Percentiles rank a stretch among this genome's conserved stretches.
Conservation (phyloP, 2,888 invertebrate species). For the Dermolepida albohirtum region DNA sequence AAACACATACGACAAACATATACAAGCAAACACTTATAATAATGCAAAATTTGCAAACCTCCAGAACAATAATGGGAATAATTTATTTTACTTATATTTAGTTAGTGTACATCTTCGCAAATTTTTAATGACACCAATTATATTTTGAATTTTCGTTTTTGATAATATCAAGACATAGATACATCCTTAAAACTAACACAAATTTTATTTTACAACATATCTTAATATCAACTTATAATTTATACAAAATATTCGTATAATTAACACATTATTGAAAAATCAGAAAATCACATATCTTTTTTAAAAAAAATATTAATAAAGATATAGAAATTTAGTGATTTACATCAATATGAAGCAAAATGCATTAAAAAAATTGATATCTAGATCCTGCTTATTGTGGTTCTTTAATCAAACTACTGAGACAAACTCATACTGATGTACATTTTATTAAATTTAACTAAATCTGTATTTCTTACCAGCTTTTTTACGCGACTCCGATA, state of each 20-base stretch:
- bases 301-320: too few relatives aligned
- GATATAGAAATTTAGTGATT: slow-evolving; percentile 7
- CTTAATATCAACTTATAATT: too few relatives aligned
- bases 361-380: slow-evolving; percentile 27
- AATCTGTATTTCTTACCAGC: slow-evolving; percentile 33
- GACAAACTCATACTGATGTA: slow-evolving; percentile 34
- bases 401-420: slow-evolving; percentile 1
- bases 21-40: slow-evolving; percentile 34
- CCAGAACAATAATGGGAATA: slow-evolving; percentile 15
- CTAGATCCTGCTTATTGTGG: slow-evolving; percentile 21
- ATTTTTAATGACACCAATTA: too few relatives aligned
- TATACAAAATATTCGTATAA: too few relatives aligned
- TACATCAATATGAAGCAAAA: slow-evolving; percentile 34
- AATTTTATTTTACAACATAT: too few relatives aligned
- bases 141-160: too few relatives aligned
- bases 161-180: too few relatives aligned
- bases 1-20: slow-evolving; percentile 35
- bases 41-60: slow-evolving; percentile 22
- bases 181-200: too few relatives aligned
- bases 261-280: too few relatives aligned
- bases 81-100: neutral
- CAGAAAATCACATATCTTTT: too few relatives aligned
- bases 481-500: slow-evolving; percentile 20
- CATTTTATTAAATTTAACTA: slow-evolving; percentile 38
- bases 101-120: too few relatives aligned